phyloP scores from a whole-genome alignment of 2,113 vertebrate genomes.

The Nibea coibor region DNA sequence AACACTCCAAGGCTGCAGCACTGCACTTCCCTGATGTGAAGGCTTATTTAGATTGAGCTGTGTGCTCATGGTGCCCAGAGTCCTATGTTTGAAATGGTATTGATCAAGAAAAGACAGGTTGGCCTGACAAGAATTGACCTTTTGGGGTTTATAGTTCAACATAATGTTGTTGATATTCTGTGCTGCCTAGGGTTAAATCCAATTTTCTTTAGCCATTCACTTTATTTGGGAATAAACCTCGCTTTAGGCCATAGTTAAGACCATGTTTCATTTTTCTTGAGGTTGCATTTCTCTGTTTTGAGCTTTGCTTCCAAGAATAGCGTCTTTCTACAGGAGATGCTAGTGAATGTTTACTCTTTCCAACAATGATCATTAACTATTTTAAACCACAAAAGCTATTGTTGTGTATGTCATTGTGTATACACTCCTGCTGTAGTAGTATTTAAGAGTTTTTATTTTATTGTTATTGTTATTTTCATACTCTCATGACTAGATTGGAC shows the following conservation, averaged over 20 bases:
- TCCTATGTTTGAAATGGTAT: conserved; percentile 51
- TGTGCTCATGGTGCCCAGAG: conserved; percentile 4
- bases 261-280: conserved; percentile 29
- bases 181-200: conserved; percentile 62
- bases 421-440: background rate
- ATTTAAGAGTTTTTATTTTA: background rate
- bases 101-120: conserved; percentile 51
- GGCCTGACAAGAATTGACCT: conserved; percentile 49
- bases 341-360: conserved; percentile 9
- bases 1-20: background rate
- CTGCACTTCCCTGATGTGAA: background rate
- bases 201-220: conserved; percentile 34
- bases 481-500: too few species aligned
- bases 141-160: conserved; percentile 30
- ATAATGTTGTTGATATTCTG: conserved; percentile 47
- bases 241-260: conserved; percentile 29
- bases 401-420: background rate
- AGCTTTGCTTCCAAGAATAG: conserved; percentile 10
- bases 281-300: background rate
- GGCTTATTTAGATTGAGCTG: conserved; percentile 20
- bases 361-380: too few species aligned
- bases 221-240: conserved; percentile 35
- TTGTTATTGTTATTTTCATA: background rate
- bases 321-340: background rate
- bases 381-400: background rate